Percentiles rank a stretch among this genome's conserved stretches.
These are phyloP conservation scores for Microcebus jonahi DNA, from an alignment of 2,113 vertebrate species.

Conservation along the genomic window DNA sequence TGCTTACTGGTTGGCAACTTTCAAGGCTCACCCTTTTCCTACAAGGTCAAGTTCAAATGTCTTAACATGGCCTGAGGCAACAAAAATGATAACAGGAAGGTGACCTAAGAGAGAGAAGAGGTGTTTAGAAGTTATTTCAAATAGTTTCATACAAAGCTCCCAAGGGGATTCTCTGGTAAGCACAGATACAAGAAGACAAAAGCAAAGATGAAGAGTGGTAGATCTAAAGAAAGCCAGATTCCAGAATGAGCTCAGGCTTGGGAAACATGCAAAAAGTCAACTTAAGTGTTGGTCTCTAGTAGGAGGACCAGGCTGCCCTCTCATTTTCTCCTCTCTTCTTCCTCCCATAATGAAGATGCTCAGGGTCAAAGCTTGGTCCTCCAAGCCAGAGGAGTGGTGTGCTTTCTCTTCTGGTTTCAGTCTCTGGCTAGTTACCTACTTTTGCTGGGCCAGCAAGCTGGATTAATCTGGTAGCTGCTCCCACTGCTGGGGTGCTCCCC, in stretches of 20 bases:
- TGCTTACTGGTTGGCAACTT: not conserved
- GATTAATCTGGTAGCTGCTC: not conserved
- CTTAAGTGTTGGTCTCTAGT: not conserved
- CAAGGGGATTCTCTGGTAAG: not conserved
- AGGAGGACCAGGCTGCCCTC: not conserved
- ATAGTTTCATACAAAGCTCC: not conserved
- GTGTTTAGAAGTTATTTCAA: not conserved
- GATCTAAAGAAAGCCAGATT: not conserved
- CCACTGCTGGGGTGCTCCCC: not conserved
- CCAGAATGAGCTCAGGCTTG: not conserved
- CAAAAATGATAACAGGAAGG: not conserved
- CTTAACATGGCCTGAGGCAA: not conserved
- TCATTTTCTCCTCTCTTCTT: not conserved
- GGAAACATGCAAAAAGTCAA: not conserved
- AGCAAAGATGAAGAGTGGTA: not conserved
- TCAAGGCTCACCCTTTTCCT: not conserved
- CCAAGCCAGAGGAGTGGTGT: not conserved
- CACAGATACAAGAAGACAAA: not conserved
- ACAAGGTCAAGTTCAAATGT: not conserved
- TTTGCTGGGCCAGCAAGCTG: not conserved
- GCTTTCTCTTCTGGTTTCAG: not conserved
- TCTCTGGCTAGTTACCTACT: not conserved
- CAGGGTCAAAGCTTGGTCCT: not conserved
- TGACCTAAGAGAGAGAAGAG: not conserved
- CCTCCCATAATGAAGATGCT: not conserved